Percentiles rank a stretch among this genome's conserved stretches.
Evolutionary conservation across 2,888 invertebrate species (phyloP).

Genomic region (Volucella inflata): DNA sequence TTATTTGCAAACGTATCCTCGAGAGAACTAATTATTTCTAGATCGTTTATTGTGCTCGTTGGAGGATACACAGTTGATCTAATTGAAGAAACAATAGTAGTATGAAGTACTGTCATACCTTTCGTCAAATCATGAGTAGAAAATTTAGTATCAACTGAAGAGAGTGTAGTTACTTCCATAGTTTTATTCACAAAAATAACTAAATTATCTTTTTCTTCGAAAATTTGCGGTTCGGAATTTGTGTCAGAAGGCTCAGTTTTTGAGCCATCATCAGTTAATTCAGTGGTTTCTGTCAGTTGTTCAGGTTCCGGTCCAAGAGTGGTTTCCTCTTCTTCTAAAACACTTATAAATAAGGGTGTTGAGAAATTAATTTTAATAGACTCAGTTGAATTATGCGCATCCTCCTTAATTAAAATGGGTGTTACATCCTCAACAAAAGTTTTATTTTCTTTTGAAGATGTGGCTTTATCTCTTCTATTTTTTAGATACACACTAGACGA

Average conservation of each 20-base stretch:
- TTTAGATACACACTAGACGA: neutral
- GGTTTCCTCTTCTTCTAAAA: conserved; percentile 80
- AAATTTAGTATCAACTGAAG: conserved; percentile 76
- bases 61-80: conserved; percentile 81
- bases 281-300: conserved; percentile 47
- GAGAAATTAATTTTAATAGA: conserved; percentile 70
- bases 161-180: conserved; percentile 79
- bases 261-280: conserved; percentile 31
- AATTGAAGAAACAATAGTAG: conserved; percentile 84
- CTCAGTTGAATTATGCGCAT: conserved; percentile 1
- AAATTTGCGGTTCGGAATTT: conserved; percentile 36
- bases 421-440: conserved; percentile 14
- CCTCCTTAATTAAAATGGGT: conserved; percentile 5
- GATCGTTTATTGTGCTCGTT: conserved; percentile 59
- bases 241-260: conserved; percentile 41
- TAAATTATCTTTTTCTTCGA: conserved; percentile 81
- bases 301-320: conserved; percentile 54
- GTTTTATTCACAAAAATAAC: conserved; percentile 83
- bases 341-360: conserved; percentile 81
- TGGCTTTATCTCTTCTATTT: neutral
- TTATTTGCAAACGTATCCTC: neutral
- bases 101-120: conserved; percentile 84
- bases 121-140: conserved; percentile 81
- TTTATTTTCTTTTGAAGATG: neutral
- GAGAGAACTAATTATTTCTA: neutral